These are phyloP conservation scores for Drosophila mayri DNA, from an alignment of 1,140 invertebrate species.

Conservation along the genomic window DNA sequence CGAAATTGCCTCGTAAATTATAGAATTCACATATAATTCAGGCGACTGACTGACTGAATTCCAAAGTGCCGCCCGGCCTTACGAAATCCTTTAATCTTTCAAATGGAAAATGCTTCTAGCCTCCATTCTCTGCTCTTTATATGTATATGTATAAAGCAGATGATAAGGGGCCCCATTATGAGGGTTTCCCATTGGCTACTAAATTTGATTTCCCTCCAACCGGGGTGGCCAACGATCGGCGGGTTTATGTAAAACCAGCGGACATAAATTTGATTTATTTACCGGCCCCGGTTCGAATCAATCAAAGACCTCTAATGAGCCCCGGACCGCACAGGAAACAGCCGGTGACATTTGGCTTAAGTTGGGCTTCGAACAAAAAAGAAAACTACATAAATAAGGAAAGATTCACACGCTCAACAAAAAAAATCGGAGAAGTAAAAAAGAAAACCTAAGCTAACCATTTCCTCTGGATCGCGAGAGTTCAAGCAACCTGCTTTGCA, in stretches of 20 bases:
- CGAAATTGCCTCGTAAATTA: constrained; percentile 79
- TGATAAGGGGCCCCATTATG: constrained; percentile 19
- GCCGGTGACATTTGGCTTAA: constrained; percentile 68
- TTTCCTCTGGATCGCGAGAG: constrained; percentile 30
- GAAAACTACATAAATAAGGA: constrained; percentile 5
- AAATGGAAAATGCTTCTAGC: constrained; percentile 24
- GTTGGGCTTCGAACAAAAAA: constrained; percentile 3
- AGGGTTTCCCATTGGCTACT: constrained; percentile 33
- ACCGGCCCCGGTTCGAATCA: constrained; percentile 53
- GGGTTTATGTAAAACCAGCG: constrained; percentile 41
- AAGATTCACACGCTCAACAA: constrained; percentile 66
- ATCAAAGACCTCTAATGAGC: constrained; percentile 62
- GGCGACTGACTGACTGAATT: constrained; percentile 20
- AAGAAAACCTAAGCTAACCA: neutral
- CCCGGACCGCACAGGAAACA: constrained; percentile 61
- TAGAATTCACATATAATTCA: constrained; percentile 56
- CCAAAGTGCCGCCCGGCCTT: constrained; percentile 42
- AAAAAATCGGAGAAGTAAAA: constrained; percentile 15
- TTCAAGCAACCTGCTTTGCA: constrained; percentile 68
- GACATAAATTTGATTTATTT: constrained; percentile 82
- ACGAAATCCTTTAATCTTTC: constrained; percentile 53
- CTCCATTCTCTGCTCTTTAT: neutral
- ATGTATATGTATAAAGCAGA: neutral
- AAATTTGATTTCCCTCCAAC: neutral
- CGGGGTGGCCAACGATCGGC: constrained; percentile 27